Conservation (phyloP, 1,140 invertebrate genomes). For the Aradophagus sp. region DNA sequence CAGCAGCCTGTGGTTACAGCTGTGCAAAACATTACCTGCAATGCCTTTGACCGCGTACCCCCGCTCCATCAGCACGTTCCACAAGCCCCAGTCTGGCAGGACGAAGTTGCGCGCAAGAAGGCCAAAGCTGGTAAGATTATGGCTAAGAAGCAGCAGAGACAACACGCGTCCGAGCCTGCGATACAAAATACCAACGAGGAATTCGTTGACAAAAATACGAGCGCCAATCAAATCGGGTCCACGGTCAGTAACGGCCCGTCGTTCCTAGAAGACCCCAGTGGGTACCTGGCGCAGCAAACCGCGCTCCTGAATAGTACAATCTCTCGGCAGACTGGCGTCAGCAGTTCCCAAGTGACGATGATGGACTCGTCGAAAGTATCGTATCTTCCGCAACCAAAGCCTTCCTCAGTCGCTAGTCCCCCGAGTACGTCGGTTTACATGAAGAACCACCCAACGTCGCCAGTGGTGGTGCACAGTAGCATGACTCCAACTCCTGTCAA, state of each 20-base stretch:
- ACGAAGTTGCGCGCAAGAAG: conserved; percentile 80
- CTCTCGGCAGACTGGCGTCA: conserved; percentile 81
- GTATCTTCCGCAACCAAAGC: conserved; percentile 71
- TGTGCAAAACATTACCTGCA: conserved; percentile 68
- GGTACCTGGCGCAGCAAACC: conserved; percentile 90
- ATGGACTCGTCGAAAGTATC: conserved; percentile 66
- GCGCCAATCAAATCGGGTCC: conserved; percentile 63
- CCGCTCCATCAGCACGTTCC: conserved; percentile 82
- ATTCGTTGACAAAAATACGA: conserved; percentile 66
- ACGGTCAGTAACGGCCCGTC: conserved; percentile 77
- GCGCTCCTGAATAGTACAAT: conserved; percentile 88
- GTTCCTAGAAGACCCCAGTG: conserved; percentile 92
- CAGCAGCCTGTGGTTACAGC: conserved; percentile 31
- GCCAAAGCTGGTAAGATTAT: conserved; percentile 75
- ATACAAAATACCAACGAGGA: conserved; percentile 64
- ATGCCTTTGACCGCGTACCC: conserved; percentile 80
- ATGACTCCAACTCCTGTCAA: conserved; percentile 67
- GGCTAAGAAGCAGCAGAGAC: conserved; percentile 76
- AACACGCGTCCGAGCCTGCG: conserved; percentile 62
- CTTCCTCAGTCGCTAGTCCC: conserved; percentile 69
- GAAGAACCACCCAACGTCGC: conserved; percentile 71
- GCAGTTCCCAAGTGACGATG: conserved; percentile 68
- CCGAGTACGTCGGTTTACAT: conserved; percentile 62
- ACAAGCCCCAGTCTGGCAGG: conserved; percentile 77
- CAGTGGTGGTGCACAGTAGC: conserved; percentile 70